Evolutionary conservation across 2,797 vertebrate species (phyloP), one percentile per base, ranked within the genome.

Genomic region (Eurystomus glaucurus): DNA sequence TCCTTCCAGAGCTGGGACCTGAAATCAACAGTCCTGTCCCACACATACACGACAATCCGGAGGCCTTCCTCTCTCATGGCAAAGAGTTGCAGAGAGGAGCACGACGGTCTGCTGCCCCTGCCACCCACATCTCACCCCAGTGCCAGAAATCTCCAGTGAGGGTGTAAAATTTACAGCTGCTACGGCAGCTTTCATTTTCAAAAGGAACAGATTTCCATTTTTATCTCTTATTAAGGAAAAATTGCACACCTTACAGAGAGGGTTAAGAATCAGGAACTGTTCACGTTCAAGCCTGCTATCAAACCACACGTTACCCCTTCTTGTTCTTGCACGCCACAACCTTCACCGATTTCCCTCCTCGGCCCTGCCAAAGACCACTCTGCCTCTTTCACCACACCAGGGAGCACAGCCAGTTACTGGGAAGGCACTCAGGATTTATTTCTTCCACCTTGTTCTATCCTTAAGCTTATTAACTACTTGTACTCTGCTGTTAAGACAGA

Each of bases 81-180:
- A 3, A 4, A 55, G 17, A 28, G 14, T 48, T 6, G 2, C 0
- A 0, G 28, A 19, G 51, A 62, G 41, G 11, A 64, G 12, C 19
- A 4, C 0, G 0, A 29, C 0, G 0, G 15, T 14, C 18, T 43
- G 10, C 41, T 55, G 58, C 31, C 10, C 1, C n/a, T 20, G 14
- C 33, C 13, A 4, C 23, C 29, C 48, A 18, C 3, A 1, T 16
- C 29, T 54, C 50, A 45, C 6, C 14, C 14, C n/a, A 58, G 11
- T 1, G 21, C 16, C 88, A 92, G 39, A 62, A 78, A 72, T 5
- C 23, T 11, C 43, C 26, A 10, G 3, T 1, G 5, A 71, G n/a
- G 28, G 6, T 31, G 6, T 20, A 65, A 58, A 48, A 33, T 33
- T 45, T 31, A 51, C 41, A 88, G 48, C 39, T 79, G 33, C 66